A percentile compares a stretch with the other conserved stretches of the same genome.
Conservation (phyloP, 2,797 vertebrate genomes). For the Anolis apletophallus region DNA sequence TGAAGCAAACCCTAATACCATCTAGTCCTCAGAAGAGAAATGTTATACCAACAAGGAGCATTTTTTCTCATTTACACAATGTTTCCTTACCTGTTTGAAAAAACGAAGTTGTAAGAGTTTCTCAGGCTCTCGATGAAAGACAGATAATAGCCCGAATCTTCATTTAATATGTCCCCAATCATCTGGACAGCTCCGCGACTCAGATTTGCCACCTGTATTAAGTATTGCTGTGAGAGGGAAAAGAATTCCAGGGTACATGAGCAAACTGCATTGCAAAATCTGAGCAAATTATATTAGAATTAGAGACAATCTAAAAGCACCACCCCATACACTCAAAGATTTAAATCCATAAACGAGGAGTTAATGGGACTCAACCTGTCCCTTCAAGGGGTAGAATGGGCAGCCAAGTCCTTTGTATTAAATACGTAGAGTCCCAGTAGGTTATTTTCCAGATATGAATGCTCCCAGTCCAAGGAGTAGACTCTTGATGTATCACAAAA, state of each 20-base stretch:
- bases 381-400: no score
- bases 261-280: not conserved
- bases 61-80: not conserved
- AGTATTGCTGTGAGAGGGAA: conserved; percentile 34
- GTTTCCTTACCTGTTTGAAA: conserved; percentile 43
- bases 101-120: conserved; percentile 22
- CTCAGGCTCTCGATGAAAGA: conserved; percentile 81
- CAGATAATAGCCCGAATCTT: conserved; percentile 81
- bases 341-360: no score
- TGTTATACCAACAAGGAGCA: not conserved
- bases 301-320: no score
- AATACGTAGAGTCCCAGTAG: no score
- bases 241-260: not conserved
- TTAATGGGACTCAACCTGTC: no score
- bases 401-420: no score
- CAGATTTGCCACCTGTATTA: conserved; percentile 81
- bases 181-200: conserved; percentile 82
- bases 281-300: no score
- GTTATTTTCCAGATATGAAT: no score
- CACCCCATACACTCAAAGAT: no score
- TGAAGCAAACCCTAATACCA: not conserved
- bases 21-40: not conserved
- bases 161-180: conserved; percentile 85
- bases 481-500: no score
- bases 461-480: no score